Evolutionary conservation across 2,888 invertebrate species (phyloP).

Genomic region (Drosophila putrida): DNA sequence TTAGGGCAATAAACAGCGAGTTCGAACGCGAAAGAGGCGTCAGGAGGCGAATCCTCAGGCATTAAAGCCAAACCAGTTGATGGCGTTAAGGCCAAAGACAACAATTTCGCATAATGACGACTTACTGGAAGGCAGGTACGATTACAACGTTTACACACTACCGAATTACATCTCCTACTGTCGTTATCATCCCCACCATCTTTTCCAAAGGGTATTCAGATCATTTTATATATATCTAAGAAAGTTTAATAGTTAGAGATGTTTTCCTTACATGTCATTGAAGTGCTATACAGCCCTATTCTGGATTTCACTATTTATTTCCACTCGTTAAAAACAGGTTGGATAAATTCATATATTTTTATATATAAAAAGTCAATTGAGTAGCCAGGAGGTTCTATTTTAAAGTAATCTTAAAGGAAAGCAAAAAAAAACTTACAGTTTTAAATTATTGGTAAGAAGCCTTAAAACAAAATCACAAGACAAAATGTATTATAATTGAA

Average conservation of each 20-base stretch:
- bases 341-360: too few species aligned
- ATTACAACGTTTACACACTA: constrained; percentile 17
- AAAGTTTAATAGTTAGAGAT: too few species aligned
- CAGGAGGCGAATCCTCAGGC: constrained; percentile 57
- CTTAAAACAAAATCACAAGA: background rate
- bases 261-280: too few species aligned
- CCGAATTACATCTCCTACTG: background rate
- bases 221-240: too few species aligned
- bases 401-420: background rate
- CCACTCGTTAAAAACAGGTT: too few species aligned
- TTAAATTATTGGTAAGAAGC: background rate
- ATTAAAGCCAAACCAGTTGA: constrained; percentile 27
- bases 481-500: background rate
- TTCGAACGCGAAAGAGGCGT: constrained; percentile 78
- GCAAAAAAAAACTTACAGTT: background rate
- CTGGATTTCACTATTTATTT: too few species aligned
- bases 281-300: too few species aligned
- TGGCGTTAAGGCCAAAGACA: constrained; percentile 31
- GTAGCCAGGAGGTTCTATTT: background rate
- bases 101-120: constrained; percentile 41
- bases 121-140: constrained; percentile 32
- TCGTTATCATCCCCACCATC: background rate
- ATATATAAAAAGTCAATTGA: too few species aligned
- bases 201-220: background rate
- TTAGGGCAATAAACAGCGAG: constrained; percentile 74